Evolutionary conservation across 2,797 vertebrate species (phyloP).

Genomic region (Hemibagrus guttatus): DNA sequence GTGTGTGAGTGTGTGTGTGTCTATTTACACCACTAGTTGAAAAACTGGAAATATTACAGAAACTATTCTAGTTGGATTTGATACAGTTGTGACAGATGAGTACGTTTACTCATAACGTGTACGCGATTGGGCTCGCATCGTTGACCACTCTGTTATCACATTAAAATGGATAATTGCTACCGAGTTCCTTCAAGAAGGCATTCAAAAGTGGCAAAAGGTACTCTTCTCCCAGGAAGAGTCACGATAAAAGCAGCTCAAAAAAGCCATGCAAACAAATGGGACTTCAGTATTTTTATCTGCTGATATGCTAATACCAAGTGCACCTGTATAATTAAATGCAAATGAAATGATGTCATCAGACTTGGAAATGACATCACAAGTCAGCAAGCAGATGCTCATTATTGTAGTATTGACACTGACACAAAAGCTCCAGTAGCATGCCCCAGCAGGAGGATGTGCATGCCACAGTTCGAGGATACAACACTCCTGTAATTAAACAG

Average conservation of each 20-base stretch:
- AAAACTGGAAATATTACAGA: not conserved
- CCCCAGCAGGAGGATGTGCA: slow-evolving; percentile 59
- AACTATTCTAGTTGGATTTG: not conserved
- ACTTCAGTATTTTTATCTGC: not conserved
- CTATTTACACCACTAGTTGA: not conserved
- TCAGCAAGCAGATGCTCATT: not conserved
- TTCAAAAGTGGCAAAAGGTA: not conserved
- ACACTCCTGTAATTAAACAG: slow-evolving; percentile 77
- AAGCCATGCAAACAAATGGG: slow-evolving; percentile 10
- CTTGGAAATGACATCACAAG: slow-evolving; percentile 26
- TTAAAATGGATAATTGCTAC: not conserved
- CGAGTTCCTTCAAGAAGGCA: not conserved
- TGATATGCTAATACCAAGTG: not conserved
- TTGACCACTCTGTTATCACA: not conserved
- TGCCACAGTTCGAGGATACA: slow-evolving; percentile 69
- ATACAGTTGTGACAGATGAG: not conserved
- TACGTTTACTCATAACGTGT: not conserved
- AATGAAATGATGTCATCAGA: slow-evolving; percentile 26
- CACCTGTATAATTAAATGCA: slow-evolving; percentile 19
- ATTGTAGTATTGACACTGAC: slow-evolving; percentile 7
- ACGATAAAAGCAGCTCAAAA: not conserved
- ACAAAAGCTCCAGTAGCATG: slow-evolving; percentile 23
- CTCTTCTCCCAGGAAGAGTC: not conserved
- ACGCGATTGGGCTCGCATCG: not conserved
- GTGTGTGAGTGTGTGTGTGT: not conserved